Evolutionary conservation across 2,888 invertebrate species (phyloP), one percentile per base, ranked within the genome.

Genomic region (Trachelus iudaicus): DNA sequence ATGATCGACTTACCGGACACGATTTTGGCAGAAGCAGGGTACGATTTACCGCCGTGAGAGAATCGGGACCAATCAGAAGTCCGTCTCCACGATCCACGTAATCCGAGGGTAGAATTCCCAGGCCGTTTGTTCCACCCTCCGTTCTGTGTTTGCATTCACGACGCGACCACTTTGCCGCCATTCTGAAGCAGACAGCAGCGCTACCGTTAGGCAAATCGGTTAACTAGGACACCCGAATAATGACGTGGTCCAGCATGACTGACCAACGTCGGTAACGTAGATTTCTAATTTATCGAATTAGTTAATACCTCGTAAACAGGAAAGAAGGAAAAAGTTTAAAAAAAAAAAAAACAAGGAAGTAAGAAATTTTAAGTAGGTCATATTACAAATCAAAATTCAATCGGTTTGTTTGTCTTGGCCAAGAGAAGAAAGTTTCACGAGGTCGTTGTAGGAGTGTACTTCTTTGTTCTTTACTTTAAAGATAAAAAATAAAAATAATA

Each of bases 61-160:
- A 89, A 79, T 91, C 91, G 56, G 91, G 80, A 34, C 90, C 89
- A 75, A 91, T 91, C 56, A 90, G 83, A 76, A 90, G 84, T 31
- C 90, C 90, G 31, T 91, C 89, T n/a, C 78, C 78, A 11, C 91
- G 88, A 77, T 91, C 91, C 76, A 90, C 84, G 81, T 90, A 91
- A 82, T 91, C 91, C 31, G 89, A 86, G 12, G 90, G 91, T 75
- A 89, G 82, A 79, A 90, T 91, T 76, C 89, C 89, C 73, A 89
- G 81, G 13, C 87, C 87, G 77, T 89, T 90, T 12, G 86, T 78
- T 4, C 84, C 86, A 37, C 88, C 89, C 56, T 87, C 88, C 33
- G 85, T 80, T 34, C 87, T 82, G 76, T 89, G 89, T 80, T 91
- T 91, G 81, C 90, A 87, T 34, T 89, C 88, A n/a, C 91, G 85